Percentiles rank a stretch among this genome's conserved stretches.
phyloP scores from a whole-genome alignment of 2,888 invertebrate genomes.

The Timema cristinae region DNA sequence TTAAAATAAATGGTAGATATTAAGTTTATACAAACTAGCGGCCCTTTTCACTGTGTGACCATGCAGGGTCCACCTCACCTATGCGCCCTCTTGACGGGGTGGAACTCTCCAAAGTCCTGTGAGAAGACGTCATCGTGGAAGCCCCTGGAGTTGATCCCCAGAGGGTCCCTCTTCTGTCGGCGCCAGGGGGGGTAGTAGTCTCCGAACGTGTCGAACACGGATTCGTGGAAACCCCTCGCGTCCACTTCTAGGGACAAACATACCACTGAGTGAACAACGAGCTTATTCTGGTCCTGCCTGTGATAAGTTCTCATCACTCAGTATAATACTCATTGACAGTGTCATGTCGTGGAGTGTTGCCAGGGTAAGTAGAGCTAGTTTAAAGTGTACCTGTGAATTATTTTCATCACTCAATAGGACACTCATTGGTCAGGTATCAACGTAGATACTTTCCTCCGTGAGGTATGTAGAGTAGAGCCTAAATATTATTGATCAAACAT shows the following conservation, averaged over 20 bases:
- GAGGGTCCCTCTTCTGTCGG: conserved; percentile 32
- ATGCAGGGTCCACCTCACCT: accelerated
- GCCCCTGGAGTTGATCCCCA: conserved; percentile 37
- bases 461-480: no score
- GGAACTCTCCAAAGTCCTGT: conserved; percentile 36
- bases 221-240: conserved; percentile 40
- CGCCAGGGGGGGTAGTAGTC: conserved; percentile 38
- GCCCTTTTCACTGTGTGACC: no score
- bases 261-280: background rate
- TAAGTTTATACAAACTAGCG: no score
- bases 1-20: no score
- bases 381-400: no score
- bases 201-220: conserved; percentile 39
- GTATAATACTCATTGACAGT: background rate
- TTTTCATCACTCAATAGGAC: no score
- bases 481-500: no score
- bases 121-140: conserved; percentile 38
- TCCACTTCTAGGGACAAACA: conserved; percentile 36
- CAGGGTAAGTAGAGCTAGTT: no score
- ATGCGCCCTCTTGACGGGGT: conserved; percentile 33
- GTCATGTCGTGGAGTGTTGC: no score
- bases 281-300: background rate
- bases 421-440: background rate
- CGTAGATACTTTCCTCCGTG: no score
- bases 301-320: no score